A percentile compares a stretch with the other conserved stretches of the same genome.
Evolutionary conservation across 1,140 invertebrate species (phyloP).

Genomic region (Geopemphigus sp.): DNA sequence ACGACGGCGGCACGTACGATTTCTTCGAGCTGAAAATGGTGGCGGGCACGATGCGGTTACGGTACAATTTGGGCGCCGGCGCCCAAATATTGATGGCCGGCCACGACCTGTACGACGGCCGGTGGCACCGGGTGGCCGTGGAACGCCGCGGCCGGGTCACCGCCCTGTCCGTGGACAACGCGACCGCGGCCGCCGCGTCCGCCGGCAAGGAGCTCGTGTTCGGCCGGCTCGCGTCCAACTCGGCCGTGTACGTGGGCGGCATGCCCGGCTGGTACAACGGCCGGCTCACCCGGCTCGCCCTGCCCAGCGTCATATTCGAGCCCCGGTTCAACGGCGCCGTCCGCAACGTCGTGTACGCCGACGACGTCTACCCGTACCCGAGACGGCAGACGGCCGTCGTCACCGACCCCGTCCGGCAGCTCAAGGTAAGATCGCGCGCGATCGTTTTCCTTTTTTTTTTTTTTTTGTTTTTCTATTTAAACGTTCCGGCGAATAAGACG

Average conservation of each 20-base stretch:
- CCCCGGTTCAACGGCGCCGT: slow-evolving; percentile 81
- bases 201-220: slow-evolving; percentile 82
- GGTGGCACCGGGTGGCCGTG: slow-evolving; percentile 86
- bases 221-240: slow-evolving; percentile 78
- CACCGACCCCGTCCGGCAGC: slow-evolving; percentile 52
- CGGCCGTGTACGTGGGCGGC: slow-evolving; percentile 87
- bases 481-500: too few species aligned
- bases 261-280: slow-evolving; percentile 85
- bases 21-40: slow-evolving; percentile 94
- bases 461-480: too few species aligned
- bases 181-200: slow-evolving; percentile 70
- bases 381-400: slow-evolving; percentile 61
- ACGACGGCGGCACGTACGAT: slow-evolving; percentile 89
- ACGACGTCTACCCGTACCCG: slow-evolving; percentile 68
- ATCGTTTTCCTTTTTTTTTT: too few species aligned
- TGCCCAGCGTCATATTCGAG: slow-evolving; percentile 88
- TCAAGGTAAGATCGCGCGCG: too few species aligned
- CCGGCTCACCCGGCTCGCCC: slow-evolving; percentile 74
- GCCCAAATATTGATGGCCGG: slow-evolving; percentile 85
- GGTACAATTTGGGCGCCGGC: slow-evolving; percentile 83
- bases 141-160: slow-evolving; percentile 74
- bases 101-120: slow-evolving; percentile 78
- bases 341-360: slow-evolving; percentile 81
- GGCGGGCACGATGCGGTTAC: slow-evolving; percentile 79
- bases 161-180: slow-evolving; percentile 76